Base-by-base conservation (phyloP, 2,113 vertebrate species). In the Chionis minor region DNA sequence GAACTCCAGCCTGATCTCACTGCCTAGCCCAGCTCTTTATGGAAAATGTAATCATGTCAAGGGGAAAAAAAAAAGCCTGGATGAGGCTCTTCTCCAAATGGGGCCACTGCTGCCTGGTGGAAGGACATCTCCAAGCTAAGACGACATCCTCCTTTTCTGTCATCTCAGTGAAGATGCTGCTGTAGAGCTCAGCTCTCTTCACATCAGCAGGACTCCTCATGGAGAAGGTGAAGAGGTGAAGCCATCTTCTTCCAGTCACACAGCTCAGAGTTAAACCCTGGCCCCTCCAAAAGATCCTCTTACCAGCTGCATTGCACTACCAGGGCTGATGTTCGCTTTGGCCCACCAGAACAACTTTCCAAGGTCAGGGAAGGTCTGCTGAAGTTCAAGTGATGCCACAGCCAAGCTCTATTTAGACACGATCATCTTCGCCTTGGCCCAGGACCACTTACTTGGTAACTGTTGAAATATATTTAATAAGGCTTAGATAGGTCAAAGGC, bases 391-490 rank as follows among this genome's bases (percentile, higher is more conserved):
- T 20, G 83, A 94, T 89, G 65, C 62, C 45, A 65, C 81, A 93
- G 96, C 66, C 79, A 94, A 94, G 44, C 30, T 89, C 59, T 72
- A 35, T 83, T 94, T 93, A 97, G 63, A 97, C 91, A 87, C 54
- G 63, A 93, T 62, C 79, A 87, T 82, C 90, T 88, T 90, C 84
- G 58, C 69, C 65, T 85, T 35, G 65, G 38, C 21, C n/a, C 81
- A 69, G 88, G 84, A 91, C 54, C 94, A 96, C 33, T 87, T 69
- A 61, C 35, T 75, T 40, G 80, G 73, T 54, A 78, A 69, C 22
- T 14, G 20, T 23, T 67, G 38, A 91, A 81, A 54, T 47, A 40
- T 0, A 52, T 26, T 71, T 69, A 30, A 7, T 66, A 78, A 30
- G 38, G 26, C 14, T 51, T 28, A 78, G 33, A 8, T 22, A 54